These are phyloP conservation scores for Papilio glaucus DNA, from an alignment of 1,140 invertebrate genomes.

Conservation along the genomic window DNA sequence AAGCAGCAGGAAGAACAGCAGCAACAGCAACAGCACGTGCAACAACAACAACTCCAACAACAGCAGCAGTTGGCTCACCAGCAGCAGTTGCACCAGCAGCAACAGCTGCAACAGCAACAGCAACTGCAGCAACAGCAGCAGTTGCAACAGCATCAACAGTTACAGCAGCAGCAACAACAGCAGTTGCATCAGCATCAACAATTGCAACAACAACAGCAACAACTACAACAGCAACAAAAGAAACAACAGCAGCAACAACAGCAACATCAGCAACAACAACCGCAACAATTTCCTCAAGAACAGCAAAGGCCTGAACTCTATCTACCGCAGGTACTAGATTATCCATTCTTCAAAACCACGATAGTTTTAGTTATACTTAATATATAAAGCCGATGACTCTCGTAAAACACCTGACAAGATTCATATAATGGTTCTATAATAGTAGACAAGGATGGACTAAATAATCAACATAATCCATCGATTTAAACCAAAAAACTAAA, in stretches of 20 bases:
- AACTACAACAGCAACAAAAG: constrained; percentile 57
- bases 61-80: constrained; percentile 63
- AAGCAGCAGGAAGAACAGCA: constrained; percentile 54
- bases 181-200: constrained; percentile 68
- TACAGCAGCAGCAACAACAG: constrained; percentile 66
- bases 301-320: constrained; percentile 67
- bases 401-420: too few relatives aligned
- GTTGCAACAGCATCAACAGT: constrained; percentile 44
- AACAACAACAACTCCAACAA: constrained; percentile 55
- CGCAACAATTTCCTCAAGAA: constrained; percentile 63
- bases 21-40: constrained; percentile 49
- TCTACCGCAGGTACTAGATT: neutral
- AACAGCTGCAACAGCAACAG: constrained; percentile 63
- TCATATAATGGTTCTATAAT: too few relatives aligned
- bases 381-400: too few relatives aligned
- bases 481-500: too few relatives aligned
- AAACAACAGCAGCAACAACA: constrained; percentile 69
- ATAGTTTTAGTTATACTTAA: neutral
- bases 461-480: too few relatives aligned
- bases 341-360: neutral
- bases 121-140: constrained; percentile 54
- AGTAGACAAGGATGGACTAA: too few relatives aligned
- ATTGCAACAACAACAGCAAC: constrained; percentile 70
- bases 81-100: constrained; percentile 70
- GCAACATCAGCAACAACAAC: constrained; percentile 73